Percentiles rank a stretch among this genome's conserved stretches.
Evolutionary conservation across 2,113 vertebrate genomes (phyloP).

Genomic region (Salvelinus alpinus): DNA sequence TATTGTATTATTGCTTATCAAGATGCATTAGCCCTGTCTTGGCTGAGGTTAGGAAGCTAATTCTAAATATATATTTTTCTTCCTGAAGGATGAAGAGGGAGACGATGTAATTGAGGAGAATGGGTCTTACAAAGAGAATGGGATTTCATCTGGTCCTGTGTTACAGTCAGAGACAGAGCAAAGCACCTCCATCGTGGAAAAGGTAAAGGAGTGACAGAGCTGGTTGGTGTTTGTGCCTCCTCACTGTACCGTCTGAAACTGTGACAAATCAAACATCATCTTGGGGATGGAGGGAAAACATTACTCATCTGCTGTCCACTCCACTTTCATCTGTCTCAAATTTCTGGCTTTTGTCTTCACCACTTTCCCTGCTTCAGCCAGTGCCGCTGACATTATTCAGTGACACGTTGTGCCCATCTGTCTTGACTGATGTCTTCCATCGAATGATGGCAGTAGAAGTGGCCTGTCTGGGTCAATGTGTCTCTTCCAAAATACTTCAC

Average conservation of each 20-base stretch:
- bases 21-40: not conserved
- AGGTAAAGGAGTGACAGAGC: slow-evolving; percentile 54
- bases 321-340: not conserved
- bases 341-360: not conserved
- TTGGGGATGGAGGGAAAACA: not conserved
- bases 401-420: not conserved
- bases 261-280: not conserved
- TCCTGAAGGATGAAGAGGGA: slow-evolving; percentile 47
- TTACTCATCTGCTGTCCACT: not conserved
- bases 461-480: too few relatives aligned
- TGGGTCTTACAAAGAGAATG: slow-evolving; percentile 52
- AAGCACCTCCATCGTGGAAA: slow-evolving; percentile 31
- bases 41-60: not conserved
- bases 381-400: not conserved
- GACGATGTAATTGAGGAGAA: slow-evolving; percentile 36
- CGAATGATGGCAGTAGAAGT: not conserved
- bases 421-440: not conserved
- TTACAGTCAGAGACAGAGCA: slow-evolving; percentile 44
- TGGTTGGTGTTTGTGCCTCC: not conserved
- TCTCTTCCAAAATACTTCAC: too few relatives aligned
- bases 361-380: not conserved
- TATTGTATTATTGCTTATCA: not conserved
- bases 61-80: not conserved
- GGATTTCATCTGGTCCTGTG: slow-evolving; percentile 40
- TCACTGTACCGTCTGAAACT: not conserved